Evolutionary conservation across 2,888 invertebrate genomes (phyloP), one percentile per base, ranked within the genome.

Genomic region (Aromia moschata): DNA sequence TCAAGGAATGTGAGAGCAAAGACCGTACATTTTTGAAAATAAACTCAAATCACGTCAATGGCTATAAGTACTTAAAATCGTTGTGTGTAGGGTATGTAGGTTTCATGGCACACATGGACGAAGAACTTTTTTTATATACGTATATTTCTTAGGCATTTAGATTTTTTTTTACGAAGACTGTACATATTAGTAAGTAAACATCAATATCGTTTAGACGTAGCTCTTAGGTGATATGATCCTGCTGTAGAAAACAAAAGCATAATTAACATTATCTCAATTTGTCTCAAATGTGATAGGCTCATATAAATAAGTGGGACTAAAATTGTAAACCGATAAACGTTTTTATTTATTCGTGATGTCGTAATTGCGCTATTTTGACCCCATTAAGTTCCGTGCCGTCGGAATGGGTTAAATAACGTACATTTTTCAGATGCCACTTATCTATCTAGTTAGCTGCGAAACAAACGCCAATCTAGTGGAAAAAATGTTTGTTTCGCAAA

Each of bases 11-110:
- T n/a, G n/a, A n/a, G n/a, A n/a, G n/a, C n/a, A n/a, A n/a, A n/a
- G n/a, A n/a, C n/a, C n/a, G n/a, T n/a, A n/a, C n/a, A n/a, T n/a
- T n/a, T n/a, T n/a, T n/a, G n/a, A n/a, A n/a, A n/a, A n/a, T n/a
- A n/a, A 38, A 31, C 17, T 11, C 18, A 17, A 17, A 33, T 44
- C 9, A 43, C 16, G 15, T 44, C 18, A 25, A 41, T 30, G 49
- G 56, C 56, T 43, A 38, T 33, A 31, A 14, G 56, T 56, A 56
- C 56, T 56, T 56, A 56, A 56, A 12, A 17, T 54, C 11, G 18
- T 16, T 31, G 5, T 4, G 16, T 11, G 9, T 11, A 36, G 2
- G 25, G 18, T 43, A 43, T 43, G 18, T 33, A 46, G 15, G 46
- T 15, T 25, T 3, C 38, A 49, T 12, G 14, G 15, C 3, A 30